phyloP scores from a whole-genome alignment of 1,140 invertebrate species.

The Papilio aristodemus region DNA sequence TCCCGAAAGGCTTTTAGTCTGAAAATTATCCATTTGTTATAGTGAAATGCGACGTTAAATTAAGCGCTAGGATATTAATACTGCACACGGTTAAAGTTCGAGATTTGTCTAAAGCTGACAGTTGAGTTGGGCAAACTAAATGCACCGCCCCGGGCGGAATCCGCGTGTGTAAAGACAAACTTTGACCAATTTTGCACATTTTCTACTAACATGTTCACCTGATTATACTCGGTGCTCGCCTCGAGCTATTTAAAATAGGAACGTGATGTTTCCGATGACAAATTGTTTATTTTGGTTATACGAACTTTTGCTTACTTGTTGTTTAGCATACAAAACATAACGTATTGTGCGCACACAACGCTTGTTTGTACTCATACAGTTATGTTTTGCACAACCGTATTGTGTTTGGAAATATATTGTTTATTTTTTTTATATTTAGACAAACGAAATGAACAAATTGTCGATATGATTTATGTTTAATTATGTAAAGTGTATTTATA shows the following conservation, averaged over 20 bases:
- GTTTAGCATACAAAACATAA: neutral
- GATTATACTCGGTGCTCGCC: neutral
- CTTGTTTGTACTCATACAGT: neutral
- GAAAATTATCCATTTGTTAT: neutral
- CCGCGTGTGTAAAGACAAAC: neutral
- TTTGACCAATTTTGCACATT: neutral
- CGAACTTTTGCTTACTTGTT: neutral
- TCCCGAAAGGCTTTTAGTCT: too few species aligned
- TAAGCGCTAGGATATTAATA: conserved; percentile 6
- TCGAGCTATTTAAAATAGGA: neutral
- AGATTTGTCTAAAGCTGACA: conserved; percentile 10
- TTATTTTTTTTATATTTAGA: too few species aligned
- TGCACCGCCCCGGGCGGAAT: neutral
- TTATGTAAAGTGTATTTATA: too few species aligned
- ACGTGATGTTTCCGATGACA: neutral
- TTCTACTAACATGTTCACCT: neutral
- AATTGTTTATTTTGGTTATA: neutral
- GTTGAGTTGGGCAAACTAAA: neutral
- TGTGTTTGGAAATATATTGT: neutral
- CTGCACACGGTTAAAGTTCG: neutral
- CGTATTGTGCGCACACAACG: neutral
- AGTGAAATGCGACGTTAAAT: conserved; percentile 16
- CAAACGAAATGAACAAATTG: too few species aligned
- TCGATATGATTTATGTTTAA: too few species aligned
- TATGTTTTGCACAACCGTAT: neutral